Conservation (phyloP, 2,113 vertebrate species). For the Pangasianodon hypophthalmus region DNA sequence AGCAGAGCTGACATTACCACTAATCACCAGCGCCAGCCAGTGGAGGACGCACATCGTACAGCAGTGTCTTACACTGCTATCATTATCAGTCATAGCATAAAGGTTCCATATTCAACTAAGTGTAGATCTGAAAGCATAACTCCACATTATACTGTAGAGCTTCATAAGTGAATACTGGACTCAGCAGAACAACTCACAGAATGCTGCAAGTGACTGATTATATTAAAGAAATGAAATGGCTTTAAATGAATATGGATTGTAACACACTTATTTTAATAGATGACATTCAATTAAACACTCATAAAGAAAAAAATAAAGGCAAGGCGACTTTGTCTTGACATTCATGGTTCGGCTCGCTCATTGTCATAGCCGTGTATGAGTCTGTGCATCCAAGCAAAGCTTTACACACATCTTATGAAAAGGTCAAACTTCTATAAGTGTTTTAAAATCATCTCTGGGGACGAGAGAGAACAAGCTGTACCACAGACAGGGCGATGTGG, state of each 20-base stretch:
- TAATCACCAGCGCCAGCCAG: conserved; percentile 60
- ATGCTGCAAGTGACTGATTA: conserved; percentile 13
- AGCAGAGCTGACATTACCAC: conserved; percentile 71
- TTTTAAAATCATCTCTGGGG: conserved; percentile 11
- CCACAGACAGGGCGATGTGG: conserved; percentile 10
- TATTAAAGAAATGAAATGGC: not conserved
- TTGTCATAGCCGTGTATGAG: not conserved
- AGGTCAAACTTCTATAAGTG: conserved; percentile 43
- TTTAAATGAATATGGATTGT: conserved; percentile 18
- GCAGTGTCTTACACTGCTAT: conserved; percentile 20
- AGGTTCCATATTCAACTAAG: conserved; percentile 6
- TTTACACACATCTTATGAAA: conserved; percentile 25
- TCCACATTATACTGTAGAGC: conserved; percentile 1
- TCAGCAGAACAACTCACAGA: not conserved
- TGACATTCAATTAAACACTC: conserved; percentile 4
- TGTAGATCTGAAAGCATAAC: conserved; percentile 8
- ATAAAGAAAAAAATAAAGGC: conserved; percentile 26
- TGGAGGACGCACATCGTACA: conserved; percentile 36
- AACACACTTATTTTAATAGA: conserved; percentile 14
- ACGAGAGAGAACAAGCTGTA: conserved; percentile 29
- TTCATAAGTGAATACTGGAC: conserved; percentile 7
- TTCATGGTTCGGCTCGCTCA: not conserved
- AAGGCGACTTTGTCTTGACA: not conserved
- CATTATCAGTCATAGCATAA: conserved; percentile 27
- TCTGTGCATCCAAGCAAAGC: conserved; percentile 4